Evolutionary conservation across 2,888 invertebrate genomes (phyloP), one percentile per base, ranked within the genome.

Genomic region (Chouioia cunea): DNA sequence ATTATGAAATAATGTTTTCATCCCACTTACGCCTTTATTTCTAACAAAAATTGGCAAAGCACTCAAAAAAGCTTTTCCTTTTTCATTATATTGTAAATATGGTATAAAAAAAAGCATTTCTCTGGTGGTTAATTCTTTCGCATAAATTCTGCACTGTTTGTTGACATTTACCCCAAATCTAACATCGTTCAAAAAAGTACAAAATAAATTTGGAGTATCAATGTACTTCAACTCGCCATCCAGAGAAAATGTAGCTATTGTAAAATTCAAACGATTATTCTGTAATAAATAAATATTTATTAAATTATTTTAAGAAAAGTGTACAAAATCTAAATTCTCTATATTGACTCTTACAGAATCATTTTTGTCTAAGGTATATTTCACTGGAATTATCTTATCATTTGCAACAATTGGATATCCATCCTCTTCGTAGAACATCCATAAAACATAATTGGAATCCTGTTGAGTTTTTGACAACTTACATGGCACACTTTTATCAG

Each of bases 1-100:
- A 36, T 36, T 36, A 36, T 36, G 10, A 36, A 36, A 4, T 36
- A 36, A 10, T 36, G 6, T 36, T 36, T 36, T 36, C 10, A 10
- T 36, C 12, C 1, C 10, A 71, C 70, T 59, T 52, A 70, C 70
- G 23, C 4, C 44, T 70, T 68, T 86, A 79, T 81, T 81, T 79
- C 87, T 86, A 44, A 80, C 79, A 81, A 89, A 83, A 52, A 91
- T 82, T 10, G 91, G 91, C 27, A 91, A 78, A 1, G 89, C 86
- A 77, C 89, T 89, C 59, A 90, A 79, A 74, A 85, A 78, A 50
- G 80, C 80, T 60, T 82, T 85, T n/a, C 81, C 85, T 56, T 83
- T 81, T 16, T 85, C 83, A 58, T 77, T 83, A 78, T 87, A 88
- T 66, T 87, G 83, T 66, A 91, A 79, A 79, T 87, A 90, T 20